phyloP scores from a whole-genome alignment of 2,113 vertebrate genomes.

The Etheostoma cragini region DNA sequence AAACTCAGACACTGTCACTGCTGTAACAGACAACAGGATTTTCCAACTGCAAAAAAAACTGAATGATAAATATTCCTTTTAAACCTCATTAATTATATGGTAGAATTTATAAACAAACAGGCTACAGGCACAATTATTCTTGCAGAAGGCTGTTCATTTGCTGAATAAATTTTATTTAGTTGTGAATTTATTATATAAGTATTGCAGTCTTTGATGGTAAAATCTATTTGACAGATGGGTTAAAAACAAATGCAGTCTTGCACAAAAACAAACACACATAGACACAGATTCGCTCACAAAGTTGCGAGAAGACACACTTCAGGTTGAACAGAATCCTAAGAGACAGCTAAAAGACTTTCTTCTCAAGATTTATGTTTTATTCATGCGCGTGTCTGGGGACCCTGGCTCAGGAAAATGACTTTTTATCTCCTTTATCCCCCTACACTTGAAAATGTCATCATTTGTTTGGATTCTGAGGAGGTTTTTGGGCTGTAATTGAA shows the following conservation, averaged over 20 bases:
- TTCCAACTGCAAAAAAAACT: not conserved
- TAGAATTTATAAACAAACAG: conserved; percentile 14
- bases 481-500: conserved; percentile 56
- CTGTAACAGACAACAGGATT: not conserved
- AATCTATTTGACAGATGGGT: not conserved
- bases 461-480: conserved; percentile 53
- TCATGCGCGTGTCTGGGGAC: conserved; percentile 58
- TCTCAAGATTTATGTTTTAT: conserved; percentile 71
- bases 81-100: conserved; percentile 8
- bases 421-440: conserved; percentile 62
- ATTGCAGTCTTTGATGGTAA: not conserved
- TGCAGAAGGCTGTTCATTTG: conserved; percentile 26
- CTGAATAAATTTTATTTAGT: not conserved
- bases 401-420: conserved; percentile 60
- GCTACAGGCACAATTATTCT: conserved; percentile 15
- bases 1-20: not conserved
- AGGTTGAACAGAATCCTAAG: conserved; percentile 49
- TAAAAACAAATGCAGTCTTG: not conserved
- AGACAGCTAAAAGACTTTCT: conserved; percentile 64
- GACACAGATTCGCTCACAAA: conserved; percentile 13
- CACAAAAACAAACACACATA: not conserved
- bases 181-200: not conserved
- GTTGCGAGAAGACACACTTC: conserved; percentile 27
- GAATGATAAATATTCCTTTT: conserved; percentile 3
- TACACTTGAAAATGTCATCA: conserved; percentile 64